These are phyloP conservation scores for Trichonephila clavipes DNA, from an alignment of 1,140 invertebrate genomes.

Conservation along the genomic window DNA sequence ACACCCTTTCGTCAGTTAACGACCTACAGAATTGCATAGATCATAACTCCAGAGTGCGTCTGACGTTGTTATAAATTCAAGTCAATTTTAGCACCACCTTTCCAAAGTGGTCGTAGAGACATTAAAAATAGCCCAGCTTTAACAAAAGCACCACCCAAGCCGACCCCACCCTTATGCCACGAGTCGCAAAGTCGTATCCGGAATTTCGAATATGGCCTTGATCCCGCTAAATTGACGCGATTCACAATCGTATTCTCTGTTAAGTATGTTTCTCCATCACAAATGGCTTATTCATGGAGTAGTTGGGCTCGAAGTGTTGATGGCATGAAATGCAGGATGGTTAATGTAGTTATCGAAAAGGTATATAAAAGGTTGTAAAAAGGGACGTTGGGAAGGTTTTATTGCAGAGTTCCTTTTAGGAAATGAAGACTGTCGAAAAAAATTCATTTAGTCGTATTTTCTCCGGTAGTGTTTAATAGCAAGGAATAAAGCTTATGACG, in stretches of 20 bases:
- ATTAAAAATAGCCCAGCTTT: constrained; percentile 57
- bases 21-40: neutral
- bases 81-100: constrained; percentile 40
- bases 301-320: too few species aligned
- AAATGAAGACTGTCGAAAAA: too few species aligned
- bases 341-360: too few species aligned
- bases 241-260: neutral
- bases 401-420: too few species aligned
- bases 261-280: neutral
- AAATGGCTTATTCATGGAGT: too few species aligned
- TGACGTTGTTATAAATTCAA: neutral
- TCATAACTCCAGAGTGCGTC: neutral
- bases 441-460: too few species aligned
- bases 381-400: too few species aligned
- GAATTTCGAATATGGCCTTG: constrained; percentile 24
- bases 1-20: neutral
- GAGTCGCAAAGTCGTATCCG: constrained; percentile 13
- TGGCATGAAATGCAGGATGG: too few species aligned
- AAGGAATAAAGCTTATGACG: too few species aligned
- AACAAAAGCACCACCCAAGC: constrained; percentile 44
- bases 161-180: constrained; percentile 10
- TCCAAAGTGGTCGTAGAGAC: constrained; percentile 15
- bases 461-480: too few species aligned
- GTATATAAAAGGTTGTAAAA: too few species aligned
- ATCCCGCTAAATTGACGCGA: neutral